Evolutionary conservation across 1,140 invertebrate species (phyloP), one percentile per base, ranked within the genome.

Genomic region (Scaptodrosophila lebanonensis): DNA sequence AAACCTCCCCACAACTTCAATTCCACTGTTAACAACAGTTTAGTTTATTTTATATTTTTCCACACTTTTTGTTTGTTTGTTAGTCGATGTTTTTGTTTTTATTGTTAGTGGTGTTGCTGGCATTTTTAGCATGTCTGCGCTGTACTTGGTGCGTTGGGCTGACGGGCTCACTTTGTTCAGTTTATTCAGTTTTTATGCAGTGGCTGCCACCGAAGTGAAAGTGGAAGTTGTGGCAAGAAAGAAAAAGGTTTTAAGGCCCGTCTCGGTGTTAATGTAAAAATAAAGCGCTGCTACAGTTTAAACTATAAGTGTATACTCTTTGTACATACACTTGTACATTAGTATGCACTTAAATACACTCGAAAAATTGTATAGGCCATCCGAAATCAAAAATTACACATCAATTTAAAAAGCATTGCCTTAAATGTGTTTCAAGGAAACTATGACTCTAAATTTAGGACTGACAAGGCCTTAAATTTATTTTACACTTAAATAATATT

Each of bases 201-300:
- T n/a, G n/a, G n/a, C n/a, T n/a, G n/a, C 51, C 51, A 39, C 38
- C 58, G 27, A 33, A 77, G 73, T 77, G 73, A 77, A 77, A 77
- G 73, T 77, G 73, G 59, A 65, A 72, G 69, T 59, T 54, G 29
- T 35, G 54, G 60, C 45, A 61, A 64, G 66, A 47, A 51, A 70
- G 22, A 25, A 77, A 63, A 54, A 36, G 54, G 51, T 40, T 66
- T 72, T 54, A 44, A 53, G 60, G 40, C 63, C 64, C 56, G 50
- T 47, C 30, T 30, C 25, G 16, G 43, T 25, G 29, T 32, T 43
- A 61, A 56, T 54, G 51, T 56, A 56, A 44, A 61, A 40, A 45
- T 42, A 49, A 50, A 9, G 32, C 30, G 33, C 53, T 65, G 53
- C 29, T 27, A 56, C 67, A 61, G 44, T 43, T 66, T 18, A 50